phyloP scores from a whole-genome alignment of 2,888 invertebrate species.

The Himalopsyche tibetana region DNA sequence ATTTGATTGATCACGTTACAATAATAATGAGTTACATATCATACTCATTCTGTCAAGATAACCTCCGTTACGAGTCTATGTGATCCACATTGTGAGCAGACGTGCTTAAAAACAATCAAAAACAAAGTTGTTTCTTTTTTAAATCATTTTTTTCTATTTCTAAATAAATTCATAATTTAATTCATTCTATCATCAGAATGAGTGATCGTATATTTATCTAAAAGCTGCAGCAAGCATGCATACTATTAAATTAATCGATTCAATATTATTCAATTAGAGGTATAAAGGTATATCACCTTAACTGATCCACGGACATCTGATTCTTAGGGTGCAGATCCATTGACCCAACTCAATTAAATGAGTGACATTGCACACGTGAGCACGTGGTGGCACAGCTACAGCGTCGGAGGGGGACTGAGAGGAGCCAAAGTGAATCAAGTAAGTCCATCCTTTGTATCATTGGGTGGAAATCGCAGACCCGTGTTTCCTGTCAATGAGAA shows the following conservation, averaged over 20 bases:
- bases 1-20: too few species aligned
- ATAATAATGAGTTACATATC: too few species aligned
- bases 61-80: too few species aligned
- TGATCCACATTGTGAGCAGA: too few species aligned
- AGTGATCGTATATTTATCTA: too few species aligned
- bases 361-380: conserved; percentile 44
- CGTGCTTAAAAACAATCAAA: too few species aligned
- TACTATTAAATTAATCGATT: neutral
- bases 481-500: conserved; percentile 65
- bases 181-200: too few species aligned
- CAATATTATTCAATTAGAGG: neutral
- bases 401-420: neutral
- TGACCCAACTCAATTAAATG: conserved; percentile 47
- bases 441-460: conserved; percentile 57
- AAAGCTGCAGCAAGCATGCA: too few species aligned
- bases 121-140: too few species aligned
- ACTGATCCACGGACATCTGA: conserved; percentile 37
- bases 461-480: conserved; percentile 61
- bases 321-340: conserved; percentile 34
- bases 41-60: too few species aligned
- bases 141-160: too few species aligned
- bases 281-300: conserved; percentile 19
- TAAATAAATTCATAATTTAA: too few species aligned
- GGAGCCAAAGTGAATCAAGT: conserved; percentile 17
- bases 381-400: conserved; percentile 28